Evolutionary conservation across 1,140 invertebrate genomes (phyloP).

Genomic region (Rhyzopertha dominica): DNA sequence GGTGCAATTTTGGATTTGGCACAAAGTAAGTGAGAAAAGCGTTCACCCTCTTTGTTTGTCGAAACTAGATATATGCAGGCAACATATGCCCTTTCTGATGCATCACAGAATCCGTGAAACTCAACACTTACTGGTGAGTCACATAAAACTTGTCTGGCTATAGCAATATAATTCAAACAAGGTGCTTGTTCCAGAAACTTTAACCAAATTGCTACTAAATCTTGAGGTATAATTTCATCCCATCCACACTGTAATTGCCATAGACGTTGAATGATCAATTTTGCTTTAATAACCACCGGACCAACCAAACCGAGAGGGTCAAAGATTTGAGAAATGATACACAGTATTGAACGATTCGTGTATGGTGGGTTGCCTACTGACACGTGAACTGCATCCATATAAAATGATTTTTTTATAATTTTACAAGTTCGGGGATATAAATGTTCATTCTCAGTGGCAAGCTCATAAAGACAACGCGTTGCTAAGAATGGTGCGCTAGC

Average conservation of each 20-base stretch:
- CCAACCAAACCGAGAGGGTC: constrained; percentile 47
- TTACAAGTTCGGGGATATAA: background rate
- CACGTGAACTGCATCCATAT: no score
- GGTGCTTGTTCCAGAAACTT: constrained; percentile 20
- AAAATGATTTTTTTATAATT: background rate
- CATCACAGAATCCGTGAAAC: constrained; percentile 35
- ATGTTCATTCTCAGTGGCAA: constrained; percentile 4
- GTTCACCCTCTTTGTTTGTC: no score
- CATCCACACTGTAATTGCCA: constrained; percentile 42
- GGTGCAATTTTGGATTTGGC: no score
- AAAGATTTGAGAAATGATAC: constrained; percentile 39
- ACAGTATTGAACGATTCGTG: constrained; percentile 44
- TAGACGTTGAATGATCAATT: constrained; percentile 46
- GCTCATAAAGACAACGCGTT: constrained; percentile 19
- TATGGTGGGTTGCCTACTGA: no score
- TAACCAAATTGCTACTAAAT: constrained; percentile 16
- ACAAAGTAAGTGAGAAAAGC: no score
- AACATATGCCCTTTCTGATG: constrained; percentile 30
- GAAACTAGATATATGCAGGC: constrained; percentile 34
- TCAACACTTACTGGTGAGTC: constrained; percentile 20
- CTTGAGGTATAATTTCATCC: constrained; percentile 41
- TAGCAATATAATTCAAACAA: constrained; percentile 8
- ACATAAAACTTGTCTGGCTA: constrained; percentile 20
- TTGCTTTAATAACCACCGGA: constrained; percentile 40
- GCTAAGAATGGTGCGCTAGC: constrained; percentile 24